These are phyloP conservation scores for Protobothrops mucrosquamatus DNA, from an alignment of 2,113 vertebrate species.

Conservation along the genomic window DNA sequence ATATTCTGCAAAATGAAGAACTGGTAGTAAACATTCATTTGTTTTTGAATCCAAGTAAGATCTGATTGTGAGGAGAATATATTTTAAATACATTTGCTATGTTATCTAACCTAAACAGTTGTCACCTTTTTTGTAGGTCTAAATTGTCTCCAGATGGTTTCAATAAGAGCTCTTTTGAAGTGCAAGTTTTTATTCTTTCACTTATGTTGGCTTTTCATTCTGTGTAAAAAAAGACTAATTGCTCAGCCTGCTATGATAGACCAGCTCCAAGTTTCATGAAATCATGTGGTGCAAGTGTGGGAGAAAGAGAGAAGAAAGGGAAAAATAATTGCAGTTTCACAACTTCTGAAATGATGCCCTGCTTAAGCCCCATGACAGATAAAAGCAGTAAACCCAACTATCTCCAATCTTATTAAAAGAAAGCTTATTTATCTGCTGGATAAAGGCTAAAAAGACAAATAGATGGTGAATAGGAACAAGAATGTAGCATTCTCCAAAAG, in stretches of 20 bases:
- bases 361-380: neutral
- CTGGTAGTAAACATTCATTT: neutral
- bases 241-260: conserved; percentile 6
- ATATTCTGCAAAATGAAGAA: neutral
- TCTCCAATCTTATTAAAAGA: neutral
- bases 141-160: neutral
- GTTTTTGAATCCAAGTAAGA: neutral
- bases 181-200: neutral
- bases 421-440: conserved; percentile 36
- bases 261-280: conserved; percentile 19
- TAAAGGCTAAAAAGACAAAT: conserved; percentile 44
- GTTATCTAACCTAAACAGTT: neutral
- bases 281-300: neutral
- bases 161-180: neutral
- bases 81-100: neutral
- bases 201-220: neutral
- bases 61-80: neutral
- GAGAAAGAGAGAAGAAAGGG: neutral
- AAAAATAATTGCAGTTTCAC: neutral
- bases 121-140: neutral
- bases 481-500: conserved; percentile 36
- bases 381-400: conserved; percentile 2
- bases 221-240: neutral
- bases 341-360: neutral
- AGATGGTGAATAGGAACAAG: conserved; percentile 31